Percentiles rank a stretch among this genome's conserved stretches.
These are phyloP conservation scores for Zaprionus tsacasi DNA, from an alignment of 1,140 invertebrate species.

Conservation along the genomic window DNA sequence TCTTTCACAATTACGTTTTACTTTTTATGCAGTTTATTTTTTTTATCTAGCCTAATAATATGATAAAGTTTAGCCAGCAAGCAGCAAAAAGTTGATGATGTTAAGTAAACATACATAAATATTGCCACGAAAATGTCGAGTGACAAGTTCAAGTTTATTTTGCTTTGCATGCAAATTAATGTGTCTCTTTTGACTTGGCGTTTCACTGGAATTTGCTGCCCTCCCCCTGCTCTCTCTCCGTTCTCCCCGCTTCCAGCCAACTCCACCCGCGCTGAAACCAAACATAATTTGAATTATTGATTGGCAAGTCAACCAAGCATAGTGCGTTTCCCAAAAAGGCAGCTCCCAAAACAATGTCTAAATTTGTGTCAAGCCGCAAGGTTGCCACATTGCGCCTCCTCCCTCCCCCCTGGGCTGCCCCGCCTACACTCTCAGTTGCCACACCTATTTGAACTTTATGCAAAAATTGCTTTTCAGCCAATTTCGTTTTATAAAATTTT, in stretches of 20 bases:
- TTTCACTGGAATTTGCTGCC: neutral
- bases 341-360: slow-evolving; percentile 56
- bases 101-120: slow-evolving; percentile 42
- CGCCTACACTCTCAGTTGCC: slow-evolving; percentile 14
- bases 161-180: slow-evolving; percentile 46
- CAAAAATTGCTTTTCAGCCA: slow-evolving; percentile 74
- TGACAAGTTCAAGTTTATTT: slow-evolving; percentile 51
- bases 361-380: slow-evolving; percentile 70
- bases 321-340: slow-evolving; percentile 41
- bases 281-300: slow-evolving; percentile 80
- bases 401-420: neutral
- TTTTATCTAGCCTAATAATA: slow-evolving; percentile 2
- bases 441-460: slow-evolving; percentile 60
- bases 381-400: slow-evolving; percentile 44
- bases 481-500: slow-evolving; percentile 66
- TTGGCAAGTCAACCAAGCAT: slow-evolving; percentile 58
- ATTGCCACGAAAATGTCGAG: slow-evolving; percentile 24
- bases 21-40: slow-evolving; percentile 6
- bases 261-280: slow-evolving; percentile 29
- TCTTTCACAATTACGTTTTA: neutral
- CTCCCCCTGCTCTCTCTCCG: neutral
- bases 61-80: neutral
- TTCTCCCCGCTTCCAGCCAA: neutral
- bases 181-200: slow-evolving; percentile 11
- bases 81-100: slow-evolving; percentile 9